Conservation (phyloP, 2,113 vertebrate species). For the Pedetes capensis region DNA sequence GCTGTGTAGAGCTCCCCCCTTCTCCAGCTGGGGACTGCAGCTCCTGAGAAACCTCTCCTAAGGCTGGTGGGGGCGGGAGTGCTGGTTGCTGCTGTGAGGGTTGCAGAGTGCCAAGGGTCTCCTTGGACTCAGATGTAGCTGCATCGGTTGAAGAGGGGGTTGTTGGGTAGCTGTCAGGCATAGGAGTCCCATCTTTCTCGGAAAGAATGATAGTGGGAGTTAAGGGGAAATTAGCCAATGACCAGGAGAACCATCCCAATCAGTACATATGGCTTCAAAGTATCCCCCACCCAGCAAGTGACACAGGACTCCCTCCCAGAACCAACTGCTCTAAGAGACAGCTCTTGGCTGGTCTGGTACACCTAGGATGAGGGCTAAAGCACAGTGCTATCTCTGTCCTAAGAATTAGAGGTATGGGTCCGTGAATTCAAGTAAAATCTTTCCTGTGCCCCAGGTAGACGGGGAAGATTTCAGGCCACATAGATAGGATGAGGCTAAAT, state of each 20-base stretch:
- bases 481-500: neutral
- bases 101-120: conserved; percentile 89
- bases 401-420: conserved; percentile 9
- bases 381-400: neutral
- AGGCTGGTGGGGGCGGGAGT: conserved; percentile 85
- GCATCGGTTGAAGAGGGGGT: conserved; percentile 91
- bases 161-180: conserved; percentile 91
- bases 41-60: conserved; percentile 82
- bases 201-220: conserved; percentile 67
- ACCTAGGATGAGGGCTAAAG: conserved; percentile 25
- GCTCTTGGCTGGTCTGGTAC: neutral
- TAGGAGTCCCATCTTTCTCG: conserved; percentile 83
- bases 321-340: neutral
- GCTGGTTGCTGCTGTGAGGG: conserved; percentile 88
- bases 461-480: neutral
- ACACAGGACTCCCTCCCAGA: neutral
- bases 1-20: conserved; percentile 77
- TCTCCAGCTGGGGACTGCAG: conserved; percentile 80
- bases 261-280: neutral
- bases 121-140: conserved; percentile 86
- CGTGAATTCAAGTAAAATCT: conserved; percentile 21
- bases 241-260: conserved; percentile 10
- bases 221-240: conserved; percentile 37
- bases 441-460: conserved; percentile 31
- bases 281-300: neutral